These are phyloP conservation scores for Lutjanus erythropterus DNA, from an alignment of 2,113 vertebrate genomes.

Conservation along the genomic window DNA sequence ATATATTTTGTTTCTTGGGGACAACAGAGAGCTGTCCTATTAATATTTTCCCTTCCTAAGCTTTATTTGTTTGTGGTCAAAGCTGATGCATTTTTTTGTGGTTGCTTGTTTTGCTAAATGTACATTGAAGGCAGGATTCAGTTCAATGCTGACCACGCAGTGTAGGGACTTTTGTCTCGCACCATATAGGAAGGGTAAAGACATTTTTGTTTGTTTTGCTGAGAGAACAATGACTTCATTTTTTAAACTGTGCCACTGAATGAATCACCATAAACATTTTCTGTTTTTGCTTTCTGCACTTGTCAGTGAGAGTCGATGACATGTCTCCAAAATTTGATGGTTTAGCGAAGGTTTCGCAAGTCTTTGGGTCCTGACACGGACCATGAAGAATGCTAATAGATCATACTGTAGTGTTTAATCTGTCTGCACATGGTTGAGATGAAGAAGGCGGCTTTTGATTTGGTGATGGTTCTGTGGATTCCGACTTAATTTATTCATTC, in stretches of 20 bases:
- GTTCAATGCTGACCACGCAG: constrained; percentile 13
- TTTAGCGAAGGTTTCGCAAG: not conserved
- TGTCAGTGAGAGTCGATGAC: constrained; percentile 4
- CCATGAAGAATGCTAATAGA: not conserved
- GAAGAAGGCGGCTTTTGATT: too few relatives aligned
- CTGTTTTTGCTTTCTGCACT: not conserved
- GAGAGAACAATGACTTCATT: not conserved
- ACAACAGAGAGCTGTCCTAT: constrained; percentile 10
- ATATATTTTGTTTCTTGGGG: not conserved
- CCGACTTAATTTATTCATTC: too few relatives aligned
- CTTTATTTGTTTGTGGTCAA: not conserved
- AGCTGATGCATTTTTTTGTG: not conserved
- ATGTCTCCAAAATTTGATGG: not conserved
- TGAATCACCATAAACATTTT: constrained; percentile 27
- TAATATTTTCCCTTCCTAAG: constrained; percentile 5
- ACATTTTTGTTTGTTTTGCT: not conserved
- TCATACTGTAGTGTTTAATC: not conserved
- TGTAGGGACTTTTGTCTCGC: not conserved
- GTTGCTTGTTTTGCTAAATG: constrained; percentile 29
- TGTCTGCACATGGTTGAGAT: not conserved
- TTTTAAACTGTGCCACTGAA: not conserved
- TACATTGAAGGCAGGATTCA: not conserved
- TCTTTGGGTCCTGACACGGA: not conserved
- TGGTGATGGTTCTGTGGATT: too few relatives aligned
- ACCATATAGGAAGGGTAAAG: not conserved